Conservation (phyloP, 2,888 invertebrate species). For the Drosophila ezoana region DNA sequence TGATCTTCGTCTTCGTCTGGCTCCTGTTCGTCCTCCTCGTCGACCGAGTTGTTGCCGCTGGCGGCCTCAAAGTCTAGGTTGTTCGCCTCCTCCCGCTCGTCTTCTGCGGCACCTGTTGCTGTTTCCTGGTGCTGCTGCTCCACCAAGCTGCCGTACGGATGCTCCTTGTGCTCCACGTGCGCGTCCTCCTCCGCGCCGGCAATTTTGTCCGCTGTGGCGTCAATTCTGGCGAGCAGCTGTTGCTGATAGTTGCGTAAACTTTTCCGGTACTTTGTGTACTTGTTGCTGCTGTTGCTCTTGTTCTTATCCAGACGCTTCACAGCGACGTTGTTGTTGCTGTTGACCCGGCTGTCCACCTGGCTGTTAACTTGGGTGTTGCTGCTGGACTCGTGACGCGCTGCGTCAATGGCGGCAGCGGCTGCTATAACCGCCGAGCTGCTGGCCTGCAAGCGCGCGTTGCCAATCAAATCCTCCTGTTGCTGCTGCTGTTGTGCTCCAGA, state of each 20-base stretch:
- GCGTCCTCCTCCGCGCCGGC: slow-evolving; percentile 25
- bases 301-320: slow-evolving; percentile 46
- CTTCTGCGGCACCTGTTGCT: background rate
- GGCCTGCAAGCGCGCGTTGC: slow-evolving; percentile 44
- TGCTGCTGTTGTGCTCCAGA: slow-evolving; percentile 20
- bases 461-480: slow-evolving; percentile 24
- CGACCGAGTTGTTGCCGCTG: slow-evolving; percentile 14
- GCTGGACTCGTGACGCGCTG: slow-evolving; percentile 12
- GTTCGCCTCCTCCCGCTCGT: background rate
- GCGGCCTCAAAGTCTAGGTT: slow-evolving; percentile 4
- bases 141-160: slow-evolving; percentile 42
- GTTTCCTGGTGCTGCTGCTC: slow-evolving; percentile 8
- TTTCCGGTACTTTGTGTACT: slow-evolving; percentile 72
- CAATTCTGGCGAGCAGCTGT: slow-evolving; percentile 51
- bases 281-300: slow-evolving; percentile 35
- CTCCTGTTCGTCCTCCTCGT: slow-evolving; percentile 22
- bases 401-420: slow-evolving; percentile 61
- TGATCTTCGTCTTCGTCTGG: slow-evolving; percentile 55
- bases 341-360: no score
- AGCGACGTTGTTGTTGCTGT: slow-evolving; percentile 22
- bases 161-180: slow-evolving; percentile 25
- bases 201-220: slow-evolving; percentile 27
- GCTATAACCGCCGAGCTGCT: slow-evolving; percentile 60
- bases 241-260: slow-evolving; percentile 75
- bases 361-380: slow-evolving; percentile 23